Conservation (phyloP, 2,888 invertebrate genomes). For the Microplitis manilae region DNA sequence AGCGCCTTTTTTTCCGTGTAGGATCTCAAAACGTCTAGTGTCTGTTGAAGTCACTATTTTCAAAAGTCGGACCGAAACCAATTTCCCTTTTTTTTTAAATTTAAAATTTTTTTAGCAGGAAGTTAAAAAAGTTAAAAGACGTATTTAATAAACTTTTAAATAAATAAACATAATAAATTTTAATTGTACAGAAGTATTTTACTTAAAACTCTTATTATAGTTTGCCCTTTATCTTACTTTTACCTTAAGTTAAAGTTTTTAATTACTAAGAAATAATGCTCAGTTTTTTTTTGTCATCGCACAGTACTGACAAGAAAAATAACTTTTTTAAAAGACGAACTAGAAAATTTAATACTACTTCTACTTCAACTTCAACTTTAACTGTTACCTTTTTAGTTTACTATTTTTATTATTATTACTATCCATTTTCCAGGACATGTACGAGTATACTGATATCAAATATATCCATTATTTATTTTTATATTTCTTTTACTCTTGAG, state of each 20-base stretch:
- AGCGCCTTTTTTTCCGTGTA: too few species aligned
- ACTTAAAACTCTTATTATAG: not conserved
- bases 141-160: not conserved
- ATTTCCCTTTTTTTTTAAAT: too few species aligned
- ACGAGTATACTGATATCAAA: not conserved
- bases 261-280: constrained; percentile 38
- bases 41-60: too few species aligned
- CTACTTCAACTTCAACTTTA: not conserved
- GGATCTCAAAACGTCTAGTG: too few species aligned
- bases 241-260: constrained; percentile 28
- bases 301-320: not conserved
- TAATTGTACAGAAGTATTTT: constrained; percentile 27
- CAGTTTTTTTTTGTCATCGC: constrained; percentile 24
- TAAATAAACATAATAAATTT: constrained; percentile 23
- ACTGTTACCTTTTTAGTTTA: not conserved
- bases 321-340: not conserved
- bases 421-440: not conserved
- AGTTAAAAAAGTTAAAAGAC: not conserved
- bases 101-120: too few species aligned
- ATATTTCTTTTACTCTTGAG: not conserved
- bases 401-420: not conserved
- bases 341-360: not conserved
- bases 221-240: not conserved
- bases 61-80: too few species aligned
- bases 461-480: not conserved